Base-by-base conservation (phyloP, 2,888 invertebrate genomes). In the Megastigmus dorsalis region DNA sequence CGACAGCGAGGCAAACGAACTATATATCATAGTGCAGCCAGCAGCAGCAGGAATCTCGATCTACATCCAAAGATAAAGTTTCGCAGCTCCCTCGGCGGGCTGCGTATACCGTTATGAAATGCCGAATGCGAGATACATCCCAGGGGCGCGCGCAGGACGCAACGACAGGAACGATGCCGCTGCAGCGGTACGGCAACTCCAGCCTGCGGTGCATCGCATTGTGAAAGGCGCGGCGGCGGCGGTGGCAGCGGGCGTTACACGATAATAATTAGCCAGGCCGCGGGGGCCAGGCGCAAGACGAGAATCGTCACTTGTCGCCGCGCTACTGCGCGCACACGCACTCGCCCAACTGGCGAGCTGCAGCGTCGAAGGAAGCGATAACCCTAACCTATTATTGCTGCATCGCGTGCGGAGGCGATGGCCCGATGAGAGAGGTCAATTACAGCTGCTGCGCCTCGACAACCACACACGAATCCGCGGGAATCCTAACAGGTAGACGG, bases 261-360 rank as follows among this genome's bases (percentile, higher is more conserved):
- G n/a, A n/a, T n/a, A 57, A 67, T 55, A 48, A 67, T 57, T 33
- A 67, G 33, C 3, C n/a, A 48, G n/a, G 6, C 18, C n/a, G n/a
- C n/a, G n/a, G n/a, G n/a, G n/a, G n/a, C n/a, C n/a, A 48, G n/a
- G 6, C 18, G 10, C 15, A 41, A 52, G 52, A 65, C 28, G 65
- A 54, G 36, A 38, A 36, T 38, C 36, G 13, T 28, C 7, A 30
- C 33, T 41, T 43, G 60, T 43, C 60, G n/a, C 18, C n/a, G n/a
- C n/a, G n/a, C n/a, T n/a, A 9, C 2, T 38, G 13, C 13, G 38
- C 38, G 38, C 13, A 13, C 13, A 38, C 38, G 38, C 38, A 38
- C n/a, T n/a, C n/a, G n/a, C n/a, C n/a, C n/a, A n/a, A n/a, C n/a
- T n/a, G n/a, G n/a, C n/a, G 10, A 38, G 13, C 5, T 33, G 33